A percentile compares a stretch with the other conserved stretches of the same genome.
These are phyloP conservation scores for Spheniscus mendiculus DNA, from an alignment of 2,113 vertebrate species.

Conservation along the genomic window DNA sequence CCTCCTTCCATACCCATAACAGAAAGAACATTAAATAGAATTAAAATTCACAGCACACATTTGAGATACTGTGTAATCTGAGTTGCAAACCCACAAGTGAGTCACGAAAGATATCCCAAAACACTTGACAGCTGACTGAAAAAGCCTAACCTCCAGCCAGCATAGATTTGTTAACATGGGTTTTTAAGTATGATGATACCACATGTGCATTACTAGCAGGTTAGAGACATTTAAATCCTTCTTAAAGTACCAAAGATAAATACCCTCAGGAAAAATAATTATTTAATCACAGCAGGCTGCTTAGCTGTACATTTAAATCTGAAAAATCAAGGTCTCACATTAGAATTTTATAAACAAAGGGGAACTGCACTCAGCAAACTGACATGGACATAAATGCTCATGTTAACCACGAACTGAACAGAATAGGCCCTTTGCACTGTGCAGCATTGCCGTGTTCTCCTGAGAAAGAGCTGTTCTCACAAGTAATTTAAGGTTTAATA, in stretches of 20 bases:
- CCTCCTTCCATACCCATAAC: background rate
- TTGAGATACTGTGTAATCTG: background rate
- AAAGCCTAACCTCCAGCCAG: background rate
- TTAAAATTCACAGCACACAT: background rate
- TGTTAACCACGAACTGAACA: background rate
- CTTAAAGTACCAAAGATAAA: slow-evolving; percentile 16
- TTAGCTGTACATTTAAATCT: background rate
- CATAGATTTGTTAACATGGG: background rate
- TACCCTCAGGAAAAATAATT: slow-evolving; percentile 14
- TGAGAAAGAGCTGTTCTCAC: background rate
- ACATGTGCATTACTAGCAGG: background rate
- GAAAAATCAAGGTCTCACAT: background rate
- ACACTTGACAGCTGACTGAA: background rate
- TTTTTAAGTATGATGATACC: background rate
- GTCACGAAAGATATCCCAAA: background rate
- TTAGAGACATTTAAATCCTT: slow-evolving; percentile 7
- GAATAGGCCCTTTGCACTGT: background rate
- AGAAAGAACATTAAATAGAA: background rate
- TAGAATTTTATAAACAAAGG: background rate
- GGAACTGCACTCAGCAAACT: background rate
- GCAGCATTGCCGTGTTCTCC: background rate
- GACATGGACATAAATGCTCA: background rate
- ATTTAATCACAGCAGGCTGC: background rate
- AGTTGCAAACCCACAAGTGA: background rate
- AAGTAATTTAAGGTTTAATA: background rate